phyloP scores from a whole-genome alignment of 2,113 vertebrate genomes.

The Bubalus kerabau region DNA sequence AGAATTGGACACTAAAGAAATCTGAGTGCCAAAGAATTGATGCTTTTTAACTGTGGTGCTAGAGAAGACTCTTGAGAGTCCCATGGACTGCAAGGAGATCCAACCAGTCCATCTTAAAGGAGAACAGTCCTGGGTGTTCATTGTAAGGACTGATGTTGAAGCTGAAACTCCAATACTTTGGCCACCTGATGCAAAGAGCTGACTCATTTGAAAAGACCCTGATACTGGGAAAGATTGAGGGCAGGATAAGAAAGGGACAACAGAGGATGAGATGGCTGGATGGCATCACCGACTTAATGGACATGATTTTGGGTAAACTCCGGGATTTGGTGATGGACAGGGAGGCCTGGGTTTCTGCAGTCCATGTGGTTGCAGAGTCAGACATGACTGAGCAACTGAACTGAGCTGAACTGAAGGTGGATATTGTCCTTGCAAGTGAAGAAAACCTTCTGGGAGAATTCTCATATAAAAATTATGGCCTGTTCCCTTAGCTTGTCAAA shows the following conservation, averaged over 20 bases:
- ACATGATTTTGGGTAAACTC: not conserved
- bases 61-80: not conserved
- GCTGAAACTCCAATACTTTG: not conserved
- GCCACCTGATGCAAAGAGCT: not conserved
- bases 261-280: not conserved
- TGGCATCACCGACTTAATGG: not conserved
- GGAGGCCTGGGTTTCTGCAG: not conserved
- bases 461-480: not conserved
- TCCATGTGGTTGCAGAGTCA: not conserved
- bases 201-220: not conserved
- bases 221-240: not conserved
- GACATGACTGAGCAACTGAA: not conserved
- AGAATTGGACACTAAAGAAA: not conserved
- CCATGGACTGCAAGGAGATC: not conserved
- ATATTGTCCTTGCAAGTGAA: not conserved
- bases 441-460: not conserved
- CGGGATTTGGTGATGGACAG: not conserved
- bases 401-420: not conserved
- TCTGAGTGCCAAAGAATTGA: not conserved
- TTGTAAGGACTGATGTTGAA: not conserved
- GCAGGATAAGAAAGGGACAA: rapidly evolving
- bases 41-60: not conserved
- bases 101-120: not conserved
- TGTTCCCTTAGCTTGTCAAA: not conserved
- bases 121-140: not conserved